Conservation (phyloP, 2,888 invertebrate species). For the Cantharis lateralis region DNA sequence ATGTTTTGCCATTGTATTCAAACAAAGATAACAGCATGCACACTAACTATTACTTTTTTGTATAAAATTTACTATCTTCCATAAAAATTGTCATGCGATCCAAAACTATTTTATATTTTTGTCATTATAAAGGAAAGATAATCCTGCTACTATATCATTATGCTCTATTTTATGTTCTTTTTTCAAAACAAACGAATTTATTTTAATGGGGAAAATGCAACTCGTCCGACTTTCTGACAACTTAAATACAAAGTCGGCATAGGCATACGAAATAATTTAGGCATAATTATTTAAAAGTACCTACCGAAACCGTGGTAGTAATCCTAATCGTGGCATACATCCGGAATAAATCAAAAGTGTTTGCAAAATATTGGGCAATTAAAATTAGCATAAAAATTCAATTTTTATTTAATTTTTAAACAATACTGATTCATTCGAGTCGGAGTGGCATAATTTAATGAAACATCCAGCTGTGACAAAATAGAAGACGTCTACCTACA, state of each 20-base stretch:
- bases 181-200: not conserved
- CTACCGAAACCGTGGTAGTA: not conserved
- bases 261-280: not conserved
- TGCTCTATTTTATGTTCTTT: not conserved
- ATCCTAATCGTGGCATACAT: not conserved
- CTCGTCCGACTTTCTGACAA: not conserved
- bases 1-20: slow-evolving; percentile 27
- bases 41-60: not conserved
- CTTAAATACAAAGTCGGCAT: not conserved
- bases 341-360: not conserved
- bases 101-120: not conserved
- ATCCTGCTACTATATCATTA: not conserved
- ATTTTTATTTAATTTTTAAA: slow-evolving; percentile 2
- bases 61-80: not conserved
- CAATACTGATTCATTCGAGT: not conserved
- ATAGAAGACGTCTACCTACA: slow-evolving; percentile 5
- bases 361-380: not conserved
- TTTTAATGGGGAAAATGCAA: not conserved
- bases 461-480: slow-evolving; percentile 1
- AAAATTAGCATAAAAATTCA: slow-evolving; percentile 4
- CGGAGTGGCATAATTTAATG: not conserved
- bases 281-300: not conserved
- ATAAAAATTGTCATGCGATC: slow-evolving; percentile 2
- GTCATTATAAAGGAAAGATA: not conserved
- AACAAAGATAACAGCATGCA: slow-evolving; percentile 6